Conservation (phyloP, 2,113 vertebrate genomes). For the Clarias macrocephalus region DNA sequence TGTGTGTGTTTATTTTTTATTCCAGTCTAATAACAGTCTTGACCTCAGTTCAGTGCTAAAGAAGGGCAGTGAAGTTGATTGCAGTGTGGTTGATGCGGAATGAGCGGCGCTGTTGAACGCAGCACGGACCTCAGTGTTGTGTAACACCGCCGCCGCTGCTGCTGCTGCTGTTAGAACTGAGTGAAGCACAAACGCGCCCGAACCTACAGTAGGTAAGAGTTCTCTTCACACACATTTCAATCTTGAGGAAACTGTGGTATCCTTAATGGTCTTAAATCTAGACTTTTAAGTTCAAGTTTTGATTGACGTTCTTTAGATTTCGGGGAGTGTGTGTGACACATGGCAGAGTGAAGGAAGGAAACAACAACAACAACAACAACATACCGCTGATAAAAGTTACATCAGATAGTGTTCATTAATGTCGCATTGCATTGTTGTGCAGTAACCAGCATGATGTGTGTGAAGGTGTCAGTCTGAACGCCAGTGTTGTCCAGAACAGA, state of each 20-base stretch:
- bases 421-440: neutral
- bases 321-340: neutral
- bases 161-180: no score
- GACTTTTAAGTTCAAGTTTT: neutral
- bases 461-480: neutral
- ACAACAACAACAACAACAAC: neutral
- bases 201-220: neutral
- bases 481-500: neutral
- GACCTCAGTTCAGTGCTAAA: neutral
- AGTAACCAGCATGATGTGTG: neutral
- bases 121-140: neutral
- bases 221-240: neutral
- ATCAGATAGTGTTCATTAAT: neutral
- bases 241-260: neutral
- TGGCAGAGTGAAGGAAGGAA: neutral
- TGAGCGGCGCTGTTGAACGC: neutral
- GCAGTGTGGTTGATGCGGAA: neutral
- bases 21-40: neutral
- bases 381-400: neutral
- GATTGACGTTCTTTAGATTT: neutral
- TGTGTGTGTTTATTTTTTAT: no score
- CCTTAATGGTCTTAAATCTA: neutral
- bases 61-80: neutral
- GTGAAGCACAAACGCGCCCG: neutral
- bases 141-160: neutral